Percentiles rank a stretch among this genome's conserved stretches.
Evolutionary conservation across 1,140 invertebrate genomes (phyloP).

Genomic region (Himalopsyche phryganea): DNA sequence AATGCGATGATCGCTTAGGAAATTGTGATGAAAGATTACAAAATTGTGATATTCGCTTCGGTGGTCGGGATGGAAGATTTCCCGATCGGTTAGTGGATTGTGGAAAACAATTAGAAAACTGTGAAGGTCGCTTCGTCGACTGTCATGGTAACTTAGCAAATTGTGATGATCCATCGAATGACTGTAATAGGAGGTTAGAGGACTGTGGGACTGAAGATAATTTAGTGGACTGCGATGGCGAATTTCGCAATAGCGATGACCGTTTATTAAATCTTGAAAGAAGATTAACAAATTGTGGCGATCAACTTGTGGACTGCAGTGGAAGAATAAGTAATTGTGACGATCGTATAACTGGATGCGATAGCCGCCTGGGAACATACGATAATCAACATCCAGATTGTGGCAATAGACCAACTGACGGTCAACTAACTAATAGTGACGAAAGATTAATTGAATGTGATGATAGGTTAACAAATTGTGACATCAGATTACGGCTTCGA

Average conservation of each 20-base stretch:
- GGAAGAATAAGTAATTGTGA: neutral
- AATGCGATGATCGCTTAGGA: constrained; percentile 6
- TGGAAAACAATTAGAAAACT: neutral
- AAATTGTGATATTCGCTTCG: constrained; percentile 29
- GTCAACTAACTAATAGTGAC: neutral
- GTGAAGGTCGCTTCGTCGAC: constrained; percentile 1
- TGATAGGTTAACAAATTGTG: neutral
- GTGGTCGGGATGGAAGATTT: too few species aligned
- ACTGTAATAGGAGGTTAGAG: neutral
- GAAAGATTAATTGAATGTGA: neutral
- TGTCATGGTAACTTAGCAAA: neutral
- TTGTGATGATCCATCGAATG: neutral
- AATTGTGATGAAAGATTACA: constrained; percentile 38
- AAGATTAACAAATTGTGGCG: neutral
- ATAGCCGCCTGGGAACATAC: constrained; percentile 1
- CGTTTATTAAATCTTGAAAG: neutral
- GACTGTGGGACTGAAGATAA: constrained; percentile 2
- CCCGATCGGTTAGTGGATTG: neutral
- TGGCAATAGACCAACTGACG: neutral
- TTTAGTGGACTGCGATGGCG: neutral
- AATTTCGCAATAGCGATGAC: neutral
- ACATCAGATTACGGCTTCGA: neutral
- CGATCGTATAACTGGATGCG: constrained; percentile 1
- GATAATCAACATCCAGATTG: neutral
- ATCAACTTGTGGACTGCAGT: neutral